Evolutionary conservation across 2,797 vertebrate species (phyloP).

Genomic region (Macroramphosus scolopax): DNA sequence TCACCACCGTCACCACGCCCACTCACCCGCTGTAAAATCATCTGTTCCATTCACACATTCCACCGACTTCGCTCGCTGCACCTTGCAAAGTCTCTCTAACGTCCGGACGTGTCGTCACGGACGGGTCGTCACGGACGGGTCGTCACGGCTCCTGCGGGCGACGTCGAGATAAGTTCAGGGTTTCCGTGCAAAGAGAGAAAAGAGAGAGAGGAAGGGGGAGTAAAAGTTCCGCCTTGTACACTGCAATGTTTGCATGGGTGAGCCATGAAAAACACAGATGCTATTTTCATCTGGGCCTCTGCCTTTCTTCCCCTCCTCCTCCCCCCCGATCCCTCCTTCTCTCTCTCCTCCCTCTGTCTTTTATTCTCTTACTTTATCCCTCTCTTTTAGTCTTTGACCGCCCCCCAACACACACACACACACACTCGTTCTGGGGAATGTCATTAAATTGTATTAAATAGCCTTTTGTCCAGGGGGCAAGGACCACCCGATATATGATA

Average conservation of each 20-base stretch:
- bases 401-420: conserved; percentile 65
- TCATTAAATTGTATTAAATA: conserved; percentile 99
- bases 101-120: too few species aligned
- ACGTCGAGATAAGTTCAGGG: too few species aligned
- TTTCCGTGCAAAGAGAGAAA: too few species aligned
- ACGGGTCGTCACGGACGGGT: too few species aligned
- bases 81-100: too few species aligned
- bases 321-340: too few species aligned
- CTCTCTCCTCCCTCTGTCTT: conserved; percentile 74
- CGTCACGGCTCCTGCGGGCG: too few species aligned
- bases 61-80: too few species aligned
- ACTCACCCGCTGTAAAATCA: too few species aligned
- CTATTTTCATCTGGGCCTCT: conserved; percentile 93
- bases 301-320: conserved; percentile 73
- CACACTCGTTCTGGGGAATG: conserved; percentile 91
- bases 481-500: conserved; percentile 99
- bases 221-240: conserved; percentile 85
- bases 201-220: conserved; percentile 30
- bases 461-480: conserved; percentile 99
- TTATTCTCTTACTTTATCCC: conserved; percentile 74
- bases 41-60: too few species aligned
- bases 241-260: conserved; percentile 87
- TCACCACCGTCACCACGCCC: too few species aligned
- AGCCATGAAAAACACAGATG: conserved; percentile 94
- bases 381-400: conserved; percentile 51